phyloP scores from a whole-genome alignment of 53 echinoderm and acorn worm species.

The Henricia sp. region DNA sequence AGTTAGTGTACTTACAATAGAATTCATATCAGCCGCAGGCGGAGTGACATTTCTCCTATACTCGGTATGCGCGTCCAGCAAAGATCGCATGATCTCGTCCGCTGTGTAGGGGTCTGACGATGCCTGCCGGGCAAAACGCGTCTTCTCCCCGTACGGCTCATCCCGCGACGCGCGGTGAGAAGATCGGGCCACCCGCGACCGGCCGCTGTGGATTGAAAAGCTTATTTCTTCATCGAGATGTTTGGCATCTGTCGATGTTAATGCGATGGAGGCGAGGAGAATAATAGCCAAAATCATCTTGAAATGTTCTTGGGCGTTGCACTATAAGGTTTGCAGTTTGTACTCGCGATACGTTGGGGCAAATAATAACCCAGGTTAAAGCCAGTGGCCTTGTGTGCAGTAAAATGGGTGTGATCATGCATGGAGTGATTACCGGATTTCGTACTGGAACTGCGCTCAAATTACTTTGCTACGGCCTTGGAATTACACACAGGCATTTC shows the following conservation, averaged over 20 bases:
- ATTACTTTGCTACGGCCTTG: too few relatives aligned
- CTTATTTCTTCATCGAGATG: background rate
- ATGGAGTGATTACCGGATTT: too few relatives aligned
- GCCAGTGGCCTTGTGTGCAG: too few relatives aligned
- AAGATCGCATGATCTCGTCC: conserved; percentile 18
- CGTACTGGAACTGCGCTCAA: too few relatives aligned
- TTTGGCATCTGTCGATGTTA: background rate
- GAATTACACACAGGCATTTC: too few relatives aligned
- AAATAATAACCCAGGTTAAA: too few relatives aligned
- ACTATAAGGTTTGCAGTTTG: too few relatives aligned
- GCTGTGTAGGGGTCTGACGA: background rate
- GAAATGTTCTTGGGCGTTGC: too few relatives aligned
- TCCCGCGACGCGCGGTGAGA: conserved; percentile 13
- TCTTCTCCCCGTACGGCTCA: background rate
- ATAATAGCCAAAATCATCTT: too few relatives aligned
- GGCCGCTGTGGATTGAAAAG: background rate
- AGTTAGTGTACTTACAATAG: conserved; percentile 56
- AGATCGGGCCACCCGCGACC: background rate
- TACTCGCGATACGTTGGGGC: too few relatives aligned
- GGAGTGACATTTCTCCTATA: conserved; percentile 56
- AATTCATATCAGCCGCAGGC: conserved; percentile 62
- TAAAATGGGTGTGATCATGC: too few relatives aligned
- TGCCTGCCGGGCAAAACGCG: conserved; percentile 24
- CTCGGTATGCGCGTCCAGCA: conserved; percentile 35
- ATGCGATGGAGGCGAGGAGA: background rate